Base-by-base conservation (phyloP, 2,113 vertebrate species). In the Chrysochloris asiatica region DNA sequence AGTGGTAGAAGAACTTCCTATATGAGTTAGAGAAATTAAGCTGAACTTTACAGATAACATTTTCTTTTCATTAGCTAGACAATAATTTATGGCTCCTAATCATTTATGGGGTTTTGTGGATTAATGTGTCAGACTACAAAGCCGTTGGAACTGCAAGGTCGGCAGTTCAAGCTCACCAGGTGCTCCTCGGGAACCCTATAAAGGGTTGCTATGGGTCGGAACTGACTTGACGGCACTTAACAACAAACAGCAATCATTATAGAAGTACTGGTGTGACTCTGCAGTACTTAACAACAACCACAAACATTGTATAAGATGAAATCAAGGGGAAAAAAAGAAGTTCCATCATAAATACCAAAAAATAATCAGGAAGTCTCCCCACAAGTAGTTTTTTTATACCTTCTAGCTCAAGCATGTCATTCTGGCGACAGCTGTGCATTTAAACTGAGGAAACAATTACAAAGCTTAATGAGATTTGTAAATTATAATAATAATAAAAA, bases 401-500 rank as follows among this genome's bases (percentile, higher is more conserved):
- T 71, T 89, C 84, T 82, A n/a, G 91, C 28, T 91, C 71, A 82
- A 63, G 65, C 78, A 83, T 90, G 19, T 82, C 26, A 86, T 92
- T 71, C 86, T 50, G 69, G 7, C 93, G 93, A 92, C 77, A 96
- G 65, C 72, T 94, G 50, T 92, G 77, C 24, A 95, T 95, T 96
- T 76, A 93, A 94, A 86, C 93, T 94, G 61, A 96, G 87, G 86
- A 94, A 94, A 95, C 50, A 96, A 83, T 88, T 95, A 75, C 63
- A 95, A 94, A 97, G 76, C 86, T 95, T 97, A 90, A 94, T 94
- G 94, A 97, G 80, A 75, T 95, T 96, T 97, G 54, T 93, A 94
- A 95, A 96, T 97, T 54, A 52, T 90, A 83, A 95, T 93, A 83
- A 95, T 93, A 96, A 94, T 87, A 95, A 94, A 93, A 93, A 88